Conservation (phyloP, 2,888 invertebrate species). For the Erebia aethiops region DNA sequence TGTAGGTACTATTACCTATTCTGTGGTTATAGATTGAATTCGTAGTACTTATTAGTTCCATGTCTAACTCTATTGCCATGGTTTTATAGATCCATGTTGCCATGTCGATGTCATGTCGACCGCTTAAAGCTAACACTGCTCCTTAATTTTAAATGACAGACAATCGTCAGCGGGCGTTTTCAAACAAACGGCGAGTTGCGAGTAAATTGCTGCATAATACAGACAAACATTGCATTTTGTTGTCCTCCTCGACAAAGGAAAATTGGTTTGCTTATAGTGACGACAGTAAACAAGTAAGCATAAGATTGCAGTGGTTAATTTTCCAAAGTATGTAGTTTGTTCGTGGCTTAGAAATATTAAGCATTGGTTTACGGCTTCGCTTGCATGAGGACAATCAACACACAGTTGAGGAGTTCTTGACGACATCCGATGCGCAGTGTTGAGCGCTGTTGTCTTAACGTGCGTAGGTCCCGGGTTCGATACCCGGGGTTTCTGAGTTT, state of each 20-base stretch:
- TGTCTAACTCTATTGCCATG: not conserved
- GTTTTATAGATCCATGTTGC: too few relatives aligned
- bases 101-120: not conserved
- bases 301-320: conserved; percentile 4
- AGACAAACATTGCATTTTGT: conserved; percentile 52
- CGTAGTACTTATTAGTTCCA: too few relatives aligned
- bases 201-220: conserved; percentile 55
- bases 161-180: conserved; percentile 58
- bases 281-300: conserved; percentile 14
- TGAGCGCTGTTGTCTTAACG: too few relatives aligned
- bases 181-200: conserved; percentile 65
- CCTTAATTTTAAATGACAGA: conserved; percentile 52
- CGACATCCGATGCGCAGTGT: too few relatives aligned
- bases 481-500: too few relatives aligned
- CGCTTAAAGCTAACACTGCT: conserved; percentile 44
- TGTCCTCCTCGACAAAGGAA: conserved; percentile 28
- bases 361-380: not conserved
- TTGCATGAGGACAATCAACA: not conserved
- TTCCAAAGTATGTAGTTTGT: not conserved
- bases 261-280: conserved; percentile 21
- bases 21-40: too few relatives aligned
- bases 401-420: too few relatives aligned
- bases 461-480: too few relatives aligned
- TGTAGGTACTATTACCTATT: too few relatives aligned
- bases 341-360: not conserved